Evolutionary conservation across 1,140 invertebrate genomes (phyloP).

Genomic region (Tetramorium alpestre): DNA sequence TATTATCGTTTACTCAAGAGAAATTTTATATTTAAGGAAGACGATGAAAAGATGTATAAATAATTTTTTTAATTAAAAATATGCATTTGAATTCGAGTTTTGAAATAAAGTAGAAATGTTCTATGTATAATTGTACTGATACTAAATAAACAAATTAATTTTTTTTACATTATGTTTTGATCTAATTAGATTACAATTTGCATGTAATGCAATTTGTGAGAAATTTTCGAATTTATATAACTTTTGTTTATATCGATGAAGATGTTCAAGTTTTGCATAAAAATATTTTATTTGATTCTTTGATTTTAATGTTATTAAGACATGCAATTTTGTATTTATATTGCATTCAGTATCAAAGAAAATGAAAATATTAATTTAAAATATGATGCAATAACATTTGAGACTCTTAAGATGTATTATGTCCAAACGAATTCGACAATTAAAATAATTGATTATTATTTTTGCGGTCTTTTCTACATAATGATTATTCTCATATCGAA

Average conservation of each 20-base stretch:
- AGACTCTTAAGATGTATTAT: too few relatives aligned
- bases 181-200: not conserved
- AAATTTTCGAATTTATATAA: not conserved
- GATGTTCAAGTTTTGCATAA: not conserved
- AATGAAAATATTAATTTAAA: not conserved
- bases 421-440: not conserved
- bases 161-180: not conserved
- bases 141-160: not conserved
- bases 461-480: not conserved
- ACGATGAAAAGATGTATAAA: not conserved
- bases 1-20: not conserved
- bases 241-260: not conserved
- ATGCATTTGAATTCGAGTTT: not conserved
- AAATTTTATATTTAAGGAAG: not conserved
- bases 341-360: not conserved
- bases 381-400: not conserved
- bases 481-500: not conserved
- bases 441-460: not conserved
- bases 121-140: not conserved
- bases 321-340: not conserved
- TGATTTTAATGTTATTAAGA: not conserved
- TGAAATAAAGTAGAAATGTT: not conserved
- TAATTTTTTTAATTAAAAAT: not conserved
- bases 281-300: constrained; percentile 4
- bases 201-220: not conserved